Evolutionary conservation across 2,888 invertebrate species (phyloP), one percentile per base, ranked within the genome.

Genomic region (Auanema freiburgensis): DNA sequence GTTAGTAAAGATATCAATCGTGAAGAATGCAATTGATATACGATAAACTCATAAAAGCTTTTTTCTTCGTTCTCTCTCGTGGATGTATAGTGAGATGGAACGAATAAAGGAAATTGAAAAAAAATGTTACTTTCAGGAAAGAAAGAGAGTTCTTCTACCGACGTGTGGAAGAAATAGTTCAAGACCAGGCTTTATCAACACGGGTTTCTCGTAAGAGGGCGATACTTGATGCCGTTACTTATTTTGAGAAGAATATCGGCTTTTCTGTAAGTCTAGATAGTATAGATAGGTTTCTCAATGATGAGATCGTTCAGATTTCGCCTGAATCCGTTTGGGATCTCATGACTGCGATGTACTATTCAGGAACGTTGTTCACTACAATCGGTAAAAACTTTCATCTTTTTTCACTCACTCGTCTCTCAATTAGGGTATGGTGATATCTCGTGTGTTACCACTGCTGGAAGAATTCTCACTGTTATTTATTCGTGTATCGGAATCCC

Each of bases 341-440:
- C n/a, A 63, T 70, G 57, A 75, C 79, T 12, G 76, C 81, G 2
- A 82, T 81, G 81, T 78, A 76, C 60, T 81, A 75, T 54, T 71
- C 79, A 16, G 81, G 81, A 40, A 81, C 81, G 5, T 69, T 81
- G 16, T 82, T 81, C 68, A 82, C 81, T 10, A 81, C 81, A 10
- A 81, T 81, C 46, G 81, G 80, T 72, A 43, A 44, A 65, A 59
- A 42, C 10, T n/a, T n/a, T 33, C 33, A 33, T 33, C 33, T 33
- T 8, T 46, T 46, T n/a, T 16, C 12, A 14, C 24, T 23, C 24
- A 24, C 24, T 8, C 10, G 10, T 24, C 14, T 53, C 8, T 6
- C 8, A 53, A 53, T 49, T 87, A 96, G 96, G 96, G 81, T 97
- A 96, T 86, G 96, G 97, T 67, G 93, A 97, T 85, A 91, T 97